Evolutionary conservation across 2,797 vertebrate genomes (phyloP).

Genomic region (Macrochelys suwanniensis): DNA sequence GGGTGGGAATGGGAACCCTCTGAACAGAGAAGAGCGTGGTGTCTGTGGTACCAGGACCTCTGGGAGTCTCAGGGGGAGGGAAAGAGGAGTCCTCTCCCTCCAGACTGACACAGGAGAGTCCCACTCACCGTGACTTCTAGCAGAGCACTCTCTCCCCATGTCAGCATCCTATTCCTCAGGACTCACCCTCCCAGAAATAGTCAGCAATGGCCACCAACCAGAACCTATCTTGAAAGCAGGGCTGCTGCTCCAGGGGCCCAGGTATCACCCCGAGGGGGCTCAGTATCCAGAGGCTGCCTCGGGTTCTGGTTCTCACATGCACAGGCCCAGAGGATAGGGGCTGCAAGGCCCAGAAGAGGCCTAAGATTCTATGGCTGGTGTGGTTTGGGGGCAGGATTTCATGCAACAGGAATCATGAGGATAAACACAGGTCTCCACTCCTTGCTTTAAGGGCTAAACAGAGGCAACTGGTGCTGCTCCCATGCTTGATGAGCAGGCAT

Average conservation of each 20-base stretch:
- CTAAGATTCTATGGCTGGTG: neutral
- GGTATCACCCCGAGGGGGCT: fast-evolving
- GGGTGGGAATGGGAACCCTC: neutral
- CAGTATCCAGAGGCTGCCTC: neutral
- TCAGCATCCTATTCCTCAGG: neutral
- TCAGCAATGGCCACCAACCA: neutral
- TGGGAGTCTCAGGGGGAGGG: neutral
- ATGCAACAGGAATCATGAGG: fast-evolving
- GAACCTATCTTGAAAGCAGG: neutral
- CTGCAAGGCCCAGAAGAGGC: neutral
- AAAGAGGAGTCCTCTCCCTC: neutral
- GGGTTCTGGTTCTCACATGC: neutral
- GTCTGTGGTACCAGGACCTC: neutral
- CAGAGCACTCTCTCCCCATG: neutral
- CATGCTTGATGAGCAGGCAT: too few species aligned
- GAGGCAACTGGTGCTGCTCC: neutral
- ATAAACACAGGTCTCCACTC: neutral
- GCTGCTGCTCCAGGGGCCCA: neutral
- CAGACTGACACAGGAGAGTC: neutral
- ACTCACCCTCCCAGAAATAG: neutral
- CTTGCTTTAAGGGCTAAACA: neutral
- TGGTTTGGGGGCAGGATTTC: neutral
- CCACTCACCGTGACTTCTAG: neutral
- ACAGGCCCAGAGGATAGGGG: neutral
- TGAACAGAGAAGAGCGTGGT: neutral